These are phyloP conservation scores for Gavialis gangeticus DNA, from an alignment of 2,113 vertebrate genomes.

Conservation along the genomic window DNA sequence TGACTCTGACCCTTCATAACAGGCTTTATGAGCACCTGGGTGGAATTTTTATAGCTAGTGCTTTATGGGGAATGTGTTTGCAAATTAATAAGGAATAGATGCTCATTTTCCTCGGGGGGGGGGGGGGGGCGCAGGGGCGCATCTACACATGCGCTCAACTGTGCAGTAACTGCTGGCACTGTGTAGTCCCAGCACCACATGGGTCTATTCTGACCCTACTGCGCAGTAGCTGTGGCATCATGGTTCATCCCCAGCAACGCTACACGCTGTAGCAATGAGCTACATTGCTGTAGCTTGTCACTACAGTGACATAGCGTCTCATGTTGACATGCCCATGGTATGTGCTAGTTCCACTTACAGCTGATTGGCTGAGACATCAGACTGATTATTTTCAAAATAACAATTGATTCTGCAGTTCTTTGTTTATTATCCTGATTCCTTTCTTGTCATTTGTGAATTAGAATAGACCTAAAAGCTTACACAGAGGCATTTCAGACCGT, in stretches of 20 bases:
- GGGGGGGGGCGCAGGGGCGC: accelerated
- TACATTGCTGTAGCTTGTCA: too few species aligned
- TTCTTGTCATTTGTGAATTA: neutral
- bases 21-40: neutral
- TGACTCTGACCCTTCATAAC: neutral
- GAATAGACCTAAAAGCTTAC: neutral
- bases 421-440: neutral
- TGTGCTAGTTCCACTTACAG: conserved; percentile 52
- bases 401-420: conserved; percentile 33
- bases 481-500: conserved; percentile 44
- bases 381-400: conserved; percentile 37
- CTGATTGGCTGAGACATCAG: conserved; percentile 49
- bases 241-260: too few species aligned
- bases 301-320: too few species aligned
- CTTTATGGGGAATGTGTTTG: neutral
- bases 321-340: neutral
- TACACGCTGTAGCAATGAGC: too few species aligned
- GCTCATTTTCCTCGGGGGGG: neutral
- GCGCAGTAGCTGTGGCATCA: too few species aligned
- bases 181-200: too few species aligned
- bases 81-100: neutral
- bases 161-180: too few species aligned
- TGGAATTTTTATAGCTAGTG: neutral
- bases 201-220: too few species aligned
- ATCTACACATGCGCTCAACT: too few species aligned